Base-by-base conservation (phyloP, 64 coral and sea anemone genomes). In the Porites lutea region DNA sequence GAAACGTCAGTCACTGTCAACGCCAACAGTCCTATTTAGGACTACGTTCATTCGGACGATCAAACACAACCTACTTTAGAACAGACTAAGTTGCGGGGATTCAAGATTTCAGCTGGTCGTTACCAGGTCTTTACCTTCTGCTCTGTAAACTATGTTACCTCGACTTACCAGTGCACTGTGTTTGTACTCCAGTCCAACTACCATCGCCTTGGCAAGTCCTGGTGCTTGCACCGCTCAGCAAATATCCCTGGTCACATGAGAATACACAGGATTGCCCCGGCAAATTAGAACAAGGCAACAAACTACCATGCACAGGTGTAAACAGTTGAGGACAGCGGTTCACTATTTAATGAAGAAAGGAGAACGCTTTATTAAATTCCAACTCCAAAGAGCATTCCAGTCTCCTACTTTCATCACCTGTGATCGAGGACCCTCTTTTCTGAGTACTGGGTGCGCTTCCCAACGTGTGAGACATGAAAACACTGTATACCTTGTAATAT, bases 241-340 rank as follows among this genome's bases (percentile, higher is more conserved):
- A 6, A 37, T 82, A 91, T 2, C 89, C 89, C 44, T 10, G 4
- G 51, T 91, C 8, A 82, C 89, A 91, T 12, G 89, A 82, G 15
- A 91, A 44, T 19, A 57, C 52, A 8, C 89, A 91, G 47, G 44
- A 37, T 12, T 68, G 27, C 47, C 89, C 89, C 19, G 89, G 89
- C 15, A 91, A 37, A 10, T 82, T 82, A 19, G 63, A 53, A 54
- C 89, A 91, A 2, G 5, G 12, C 12, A 55, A 64, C 44, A 91
- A 64, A 13, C 13, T 59, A 15, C 89, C 77, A 59, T 91, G 62
- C 13, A 5, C 7, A n/a, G 75, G 76, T 45, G 57, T 14, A 43
- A 78, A 62, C 4, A 82, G 72, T 46, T 73, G 22, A 4, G 77
- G 20, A 70, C 89, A 91, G 61, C 77, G 61, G 64, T 72, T 82